A percentile compares a stretch with the other conserved stretches of the same genome.
Evolutionary conservation across 35 echinoderm and acorn worm species (phyloP).

Genomic region (Ptychodera flava): DNA sequence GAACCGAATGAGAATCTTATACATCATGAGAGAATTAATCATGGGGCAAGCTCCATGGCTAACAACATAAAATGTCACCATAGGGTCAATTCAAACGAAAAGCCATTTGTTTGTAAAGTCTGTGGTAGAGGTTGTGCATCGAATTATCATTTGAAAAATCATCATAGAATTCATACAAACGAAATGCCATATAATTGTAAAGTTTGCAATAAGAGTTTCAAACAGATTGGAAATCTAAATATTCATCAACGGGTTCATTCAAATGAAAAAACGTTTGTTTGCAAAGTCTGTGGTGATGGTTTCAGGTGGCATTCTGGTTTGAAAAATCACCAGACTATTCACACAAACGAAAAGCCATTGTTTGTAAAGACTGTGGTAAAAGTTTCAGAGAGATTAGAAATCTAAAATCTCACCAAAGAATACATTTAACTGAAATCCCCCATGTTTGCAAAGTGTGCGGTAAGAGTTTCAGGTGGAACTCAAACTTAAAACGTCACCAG

Average conservation of each 20-base stretch:
- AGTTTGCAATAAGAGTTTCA: constrained; percentile 53
- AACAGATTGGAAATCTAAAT: constrained; percentile 27
- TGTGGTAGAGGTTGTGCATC: constrained; percentile 23
- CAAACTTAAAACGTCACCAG: constrained; percentile 3
- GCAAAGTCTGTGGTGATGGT: constrained; percentile 15
- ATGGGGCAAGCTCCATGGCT: not conserved
- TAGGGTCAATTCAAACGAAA: constrained; percentile 20
- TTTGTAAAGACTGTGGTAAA: constrained; percentile 18
- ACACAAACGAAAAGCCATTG: constrained; percentile 10
- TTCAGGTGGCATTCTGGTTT: constrained; percentile 11
- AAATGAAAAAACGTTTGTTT: constrained; percentile 21
- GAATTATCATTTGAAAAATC: constrained; percentile 14
- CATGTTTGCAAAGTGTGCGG: constrained; percentile 12
- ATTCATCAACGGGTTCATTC: constrained; percentile 18
- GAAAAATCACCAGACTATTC: constrained; percentile 16
- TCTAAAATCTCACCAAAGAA: not conserved
- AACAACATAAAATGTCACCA: constrained; percentile 15
- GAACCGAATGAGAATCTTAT: no score
- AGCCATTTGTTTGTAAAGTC: constrained; percentile 22
- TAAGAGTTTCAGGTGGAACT: constrained; percentile 8
- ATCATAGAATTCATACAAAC: constrained; percentile 25
- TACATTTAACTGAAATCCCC: constrained; percentile 15
- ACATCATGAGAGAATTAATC: no score
- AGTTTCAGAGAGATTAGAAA: not conserved
- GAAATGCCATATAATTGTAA: constrained; percentile 35